Evolutionary conservation across 1,140 invertebrate species (phyloP), one percentile per base, ranked within the genome.

Genomic region (Arctopsyche grandis): DNA sequence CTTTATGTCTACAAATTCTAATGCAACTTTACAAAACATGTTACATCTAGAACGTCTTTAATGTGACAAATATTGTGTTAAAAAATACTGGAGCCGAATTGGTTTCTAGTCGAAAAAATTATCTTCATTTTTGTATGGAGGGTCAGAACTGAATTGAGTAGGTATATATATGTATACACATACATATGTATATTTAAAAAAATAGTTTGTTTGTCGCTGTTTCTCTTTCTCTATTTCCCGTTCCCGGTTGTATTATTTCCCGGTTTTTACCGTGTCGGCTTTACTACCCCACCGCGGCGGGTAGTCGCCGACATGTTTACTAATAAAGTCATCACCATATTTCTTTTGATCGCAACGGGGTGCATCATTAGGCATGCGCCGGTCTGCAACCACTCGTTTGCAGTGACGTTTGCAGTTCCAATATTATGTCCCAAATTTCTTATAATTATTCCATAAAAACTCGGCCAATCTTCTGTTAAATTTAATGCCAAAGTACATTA

Each of bases 251-350:
- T 16, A 9, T 74, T 74, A 74, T 74, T 74, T 52, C 48, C 48
- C 48, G 48, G 29, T 69, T 46, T 66, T 66, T 66, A 29, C 24
- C 63, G 21, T 66, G 63, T 66, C 63, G 63, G 22, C 10, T 22
- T 66, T 52, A 7, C 29, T 52, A 52, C 48, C 48, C 16, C n/a
- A 44, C 56, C 56, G 22, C 26, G 74, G 58, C 43, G 26, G 74
- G 58, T 14, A 38, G 44, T 26, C 12, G 22, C 69, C 48, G 66
- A 21, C 44, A 56, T 71, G 66, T 52, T 58, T 70, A 71, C 77
- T 78, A 71, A 79, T 79, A 73, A 74, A 79, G 78, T 63, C 78
- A 79, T 79, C 78, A 79, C 66, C 77, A 79, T 70, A 79, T 79
- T 60, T 43, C 46, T 43, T 70, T 71, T 58, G 77, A 79, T 79